phyloP scores from a whole-genome alignment of 1,140 invertebrate genomes.

The Acromyrmex heyeri region DNA sequence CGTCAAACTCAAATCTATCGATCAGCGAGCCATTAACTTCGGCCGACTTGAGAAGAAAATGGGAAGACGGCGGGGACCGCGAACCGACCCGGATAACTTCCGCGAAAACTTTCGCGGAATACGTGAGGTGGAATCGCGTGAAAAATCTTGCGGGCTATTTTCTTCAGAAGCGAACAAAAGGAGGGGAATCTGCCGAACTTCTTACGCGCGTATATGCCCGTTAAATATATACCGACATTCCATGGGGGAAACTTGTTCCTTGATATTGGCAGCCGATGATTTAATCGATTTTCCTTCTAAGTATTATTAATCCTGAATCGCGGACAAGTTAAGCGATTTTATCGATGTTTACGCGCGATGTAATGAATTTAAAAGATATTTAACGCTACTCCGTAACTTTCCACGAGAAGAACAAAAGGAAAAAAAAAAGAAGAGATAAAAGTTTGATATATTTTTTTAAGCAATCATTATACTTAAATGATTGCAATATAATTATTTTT shows the following conservation, averaged over 20 bases:
- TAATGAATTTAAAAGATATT: conserved; percentile 51
- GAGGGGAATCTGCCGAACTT: conserved; percentile 23
- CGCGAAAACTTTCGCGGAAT: conserved; percentile 70
- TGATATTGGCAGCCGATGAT: conserved; percentile 74
- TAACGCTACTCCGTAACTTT: conserved; percentile 22
- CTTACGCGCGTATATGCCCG: conserved; percentile 40
- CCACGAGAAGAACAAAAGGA: neutral
- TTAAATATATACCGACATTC: conserved; percentile 71
- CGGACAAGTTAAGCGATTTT: conserved; percentile 39
- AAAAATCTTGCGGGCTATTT: conserved; percentile 75
- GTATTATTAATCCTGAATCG: conserved; percentile 59
- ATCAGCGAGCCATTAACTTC: conserved; percentile 67
- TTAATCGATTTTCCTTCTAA: conserved; percentile 65
- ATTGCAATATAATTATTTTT: neutral
- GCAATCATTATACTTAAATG: conserved; percentile 15
- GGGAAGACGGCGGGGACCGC: conserved; percentile 37
- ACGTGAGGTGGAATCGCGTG: conserved; percentile 74
- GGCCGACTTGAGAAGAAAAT: conserved; percentile 62
- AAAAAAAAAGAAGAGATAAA: neutral
- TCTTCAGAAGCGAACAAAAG: conserved; percentile 72
- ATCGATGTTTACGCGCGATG: conserved; percentile 30
- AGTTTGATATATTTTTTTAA: neutral
- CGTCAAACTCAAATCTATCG: conserved; percentile 69
- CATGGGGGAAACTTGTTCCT: conserved; percentile 67
- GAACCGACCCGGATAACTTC: conserved; percentile 72